Conservation (phyloP, 2,113 vertebrate genomes). For the Mus pahari region DNA sequence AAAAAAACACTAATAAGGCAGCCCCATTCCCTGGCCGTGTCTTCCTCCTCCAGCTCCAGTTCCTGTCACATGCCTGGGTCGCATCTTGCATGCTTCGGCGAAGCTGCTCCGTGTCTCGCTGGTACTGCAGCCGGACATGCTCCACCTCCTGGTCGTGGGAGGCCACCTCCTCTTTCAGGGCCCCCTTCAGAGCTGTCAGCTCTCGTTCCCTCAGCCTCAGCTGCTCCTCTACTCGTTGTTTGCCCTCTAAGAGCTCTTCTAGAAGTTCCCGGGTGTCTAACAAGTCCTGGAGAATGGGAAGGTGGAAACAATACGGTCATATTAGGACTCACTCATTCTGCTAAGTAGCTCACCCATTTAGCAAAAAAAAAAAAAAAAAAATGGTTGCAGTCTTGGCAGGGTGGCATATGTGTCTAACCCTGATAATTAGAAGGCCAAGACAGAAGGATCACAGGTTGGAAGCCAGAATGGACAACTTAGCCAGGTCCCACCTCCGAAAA, state of each 20-base stretch:
- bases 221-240: constrained; percentile 91
- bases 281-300: constrained; percentile 88
- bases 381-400: neutral
- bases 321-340: neutral
- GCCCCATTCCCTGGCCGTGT: neutral
- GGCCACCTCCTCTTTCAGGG: constrained; percentile 89
- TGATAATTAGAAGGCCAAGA: neutral
- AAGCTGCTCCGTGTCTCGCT: constrained; percentile 92
- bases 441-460: neutral
- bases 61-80: constrained; percentile 88
- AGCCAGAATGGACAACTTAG: neutral
- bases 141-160: constrained; percentile 87
- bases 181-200: constrained; percentile 87
- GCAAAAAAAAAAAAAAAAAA: neutral
- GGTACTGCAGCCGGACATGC: constrained; percentile 91
- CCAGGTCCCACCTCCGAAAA: neutral
- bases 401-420: neutral
- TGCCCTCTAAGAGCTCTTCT: constrained; percentile 86
- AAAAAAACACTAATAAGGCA: neutral
- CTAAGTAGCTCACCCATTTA: neutral
- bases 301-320: neutral
- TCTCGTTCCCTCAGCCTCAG: constrained; percentile 92
- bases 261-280: constrained; percentile 89
- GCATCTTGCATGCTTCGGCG: constrained; percentile 92
- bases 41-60: rapidly evolving